Percentiles rank a stretch among this genome's conserved stretches.
Conservation (phyloP, 1,140 invertebrate genomes). For the Heliconius melpomene region DNA sequence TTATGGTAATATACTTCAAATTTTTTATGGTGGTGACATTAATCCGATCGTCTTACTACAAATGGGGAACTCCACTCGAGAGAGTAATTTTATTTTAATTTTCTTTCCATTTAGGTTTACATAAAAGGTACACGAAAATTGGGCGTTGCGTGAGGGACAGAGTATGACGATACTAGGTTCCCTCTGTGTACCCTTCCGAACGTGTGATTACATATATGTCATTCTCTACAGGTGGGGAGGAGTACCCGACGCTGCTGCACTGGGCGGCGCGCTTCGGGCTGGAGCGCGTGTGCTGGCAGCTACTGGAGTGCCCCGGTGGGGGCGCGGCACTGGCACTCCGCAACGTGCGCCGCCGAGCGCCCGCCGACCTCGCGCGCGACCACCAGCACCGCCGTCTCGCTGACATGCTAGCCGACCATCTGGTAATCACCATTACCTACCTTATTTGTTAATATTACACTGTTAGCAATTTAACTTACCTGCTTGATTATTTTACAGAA, state of each 20-base stretch:
- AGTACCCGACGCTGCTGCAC: constrained; percentile 93
- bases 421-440: constrained; percentile 78
- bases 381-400: constrained; percentile 87
- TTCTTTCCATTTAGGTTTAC: too few species aligned
- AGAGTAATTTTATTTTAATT: too few species aligned
- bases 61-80: too few species aligned
- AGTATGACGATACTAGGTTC: too few species aligned
- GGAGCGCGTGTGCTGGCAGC: constrained; percentile 89
- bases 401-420: constrained; percentile 87
- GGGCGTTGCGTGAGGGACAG: too few species aligned
- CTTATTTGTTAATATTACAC: constrained; percentile 45
- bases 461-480: constrained; percentile 69
- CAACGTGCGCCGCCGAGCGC: constrained; percentile 89
- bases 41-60: too few species aligned
- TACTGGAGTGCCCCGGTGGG: constrained; percentile 92
- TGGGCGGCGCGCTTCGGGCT: constrained; percentile 93
- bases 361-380: constrained; percentile 89
- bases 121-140: too few species aligned
- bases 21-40: too few species aligned
- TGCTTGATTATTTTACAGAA: constrained; percentile 71
- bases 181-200: too few species aligned
- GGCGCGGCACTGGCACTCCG: constrained; percentile 89
- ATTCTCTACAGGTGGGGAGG: constrained; percentile 84
- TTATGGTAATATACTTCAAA: too few species aligned
- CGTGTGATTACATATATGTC: neutral